Evolutionary conservation across 2,113 vertebrate species (phyloP).

Genomic region (Mus spicilegus): DNA sequence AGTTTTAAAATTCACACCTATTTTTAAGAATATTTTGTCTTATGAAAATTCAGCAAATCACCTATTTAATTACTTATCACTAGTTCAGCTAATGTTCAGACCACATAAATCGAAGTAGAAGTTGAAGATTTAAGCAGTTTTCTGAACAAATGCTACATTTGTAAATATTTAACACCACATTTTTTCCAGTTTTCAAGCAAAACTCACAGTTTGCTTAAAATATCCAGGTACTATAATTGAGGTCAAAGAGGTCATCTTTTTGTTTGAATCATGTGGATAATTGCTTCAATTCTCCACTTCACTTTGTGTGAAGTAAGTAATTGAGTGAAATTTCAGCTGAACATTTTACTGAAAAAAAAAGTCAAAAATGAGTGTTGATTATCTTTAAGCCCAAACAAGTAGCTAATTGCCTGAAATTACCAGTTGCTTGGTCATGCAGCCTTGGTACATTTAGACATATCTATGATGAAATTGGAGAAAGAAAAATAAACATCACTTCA

Average conservation of each 20-base stretch:
- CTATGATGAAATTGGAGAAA: slow-evolving; percentile 46
- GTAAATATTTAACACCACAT: slow-evolving; percentile 56
- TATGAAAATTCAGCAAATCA: background rate
- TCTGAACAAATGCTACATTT: slow-evolving; percentile 37
- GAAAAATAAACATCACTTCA: slow-evolving; percentile 57
- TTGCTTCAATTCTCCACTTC: slow-evolving; percentile 37
- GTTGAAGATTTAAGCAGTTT: slow-evolving; percentile 39
- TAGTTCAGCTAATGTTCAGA: slow-evolving; percentile 10
- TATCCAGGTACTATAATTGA: slow-evolving; percentile 58
- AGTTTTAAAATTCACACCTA: slow-evolving; percentile 59
- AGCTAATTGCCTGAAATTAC: slow-evolving; percentile 57
- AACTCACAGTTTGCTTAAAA: slow-evolving; percentile 53
- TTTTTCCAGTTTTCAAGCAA: slow-evolving; percentile 46
- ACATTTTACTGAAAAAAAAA: slow-evolving; percentile 52
- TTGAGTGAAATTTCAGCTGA: slow-evolving; percentile 62
- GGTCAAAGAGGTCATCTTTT: slow-evolving; percentile 51
- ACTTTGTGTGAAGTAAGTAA: slow-evolving; percentile 56
- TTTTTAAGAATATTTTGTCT: slow-evolving; percentile 62
- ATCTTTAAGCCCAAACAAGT: slow-evolving; percentile 39
- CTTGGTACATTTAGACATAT: slow-evolving; percentile 31
- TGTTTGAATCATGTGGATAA: slow-evolving; percentile 59
- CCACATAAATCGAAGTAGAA: background rate
- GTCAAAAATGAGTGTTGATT: slow-evolving; percentile 43
- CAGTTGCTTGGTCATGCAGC: slow-evolving; percentile 31
- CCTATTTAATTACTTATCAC: slow-evolving; percentile 50